Evolutionary conservation across 2,888 invertebrate genomes (phyloP).

Genomic region (Xanthia togata): DNA sequence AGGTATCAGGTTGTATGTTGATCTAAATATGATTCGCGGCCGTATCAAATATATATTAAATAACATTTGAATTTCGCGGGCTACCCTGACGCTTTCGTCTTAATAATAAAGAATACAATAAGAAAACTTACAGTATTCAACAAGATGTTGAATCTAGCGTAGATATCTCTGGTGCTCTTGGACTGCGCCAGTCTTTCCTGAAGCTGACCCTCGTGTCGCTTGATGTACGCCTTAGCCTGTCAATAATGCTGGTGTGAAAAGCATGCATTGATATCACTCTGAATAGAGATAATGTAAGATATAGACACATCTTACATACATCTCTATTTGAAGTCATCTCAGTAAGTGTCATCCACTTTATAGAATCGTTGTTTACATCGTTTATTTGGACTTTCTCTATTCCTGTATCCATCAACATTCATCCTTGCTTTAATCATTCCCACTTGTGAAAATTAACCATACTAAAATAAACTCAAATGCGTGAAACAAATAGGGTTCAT

Average conservation of each 20-base stretch:
- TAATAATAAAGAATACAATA: background rate
- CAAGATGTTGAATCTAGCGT: constrained; percentile 95
- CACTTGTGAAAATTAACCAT: background rate
- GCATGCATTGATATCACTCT: background rate
- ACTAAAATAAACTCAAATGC: background rate
- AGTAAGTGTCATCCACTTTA: background rate
- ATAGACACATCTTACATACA: background rate
- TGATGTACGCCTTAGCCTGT: constrained; percentile 96
- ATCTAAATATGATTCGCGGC: too few relatives aligned
- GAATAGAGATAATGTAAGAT: too few relatives aligned
- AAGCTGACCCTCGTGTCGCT: constrained; percentile 96
- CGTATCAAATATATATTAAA: too few relatives aligned
- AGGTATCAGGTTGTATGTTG: too few relatives aligned
- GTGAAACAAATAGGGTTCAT: background rate
- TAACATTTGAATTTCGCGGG: too few relatives aligned
- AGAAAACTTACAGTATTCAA: constrained; percentile 92
- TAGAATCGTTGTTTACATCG: background rate
- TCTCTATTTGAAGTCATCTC: background rate
- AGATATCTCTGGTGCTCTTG: constrained; percentile 95
- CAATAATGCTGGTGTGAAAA: constrained; percentile 73
- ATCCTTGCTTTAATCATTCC: background rate
- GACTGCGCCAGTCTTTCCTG: constrained; percentile 97
- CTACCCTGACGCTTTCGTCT: too few relatives aligned
- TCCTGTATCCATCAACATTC: background rate
- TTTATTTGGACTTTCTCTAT: background rate